Base-by-base conservation (phyloP, 2,888 invertebrate species). In the Meandrusa payeni region DNA sequence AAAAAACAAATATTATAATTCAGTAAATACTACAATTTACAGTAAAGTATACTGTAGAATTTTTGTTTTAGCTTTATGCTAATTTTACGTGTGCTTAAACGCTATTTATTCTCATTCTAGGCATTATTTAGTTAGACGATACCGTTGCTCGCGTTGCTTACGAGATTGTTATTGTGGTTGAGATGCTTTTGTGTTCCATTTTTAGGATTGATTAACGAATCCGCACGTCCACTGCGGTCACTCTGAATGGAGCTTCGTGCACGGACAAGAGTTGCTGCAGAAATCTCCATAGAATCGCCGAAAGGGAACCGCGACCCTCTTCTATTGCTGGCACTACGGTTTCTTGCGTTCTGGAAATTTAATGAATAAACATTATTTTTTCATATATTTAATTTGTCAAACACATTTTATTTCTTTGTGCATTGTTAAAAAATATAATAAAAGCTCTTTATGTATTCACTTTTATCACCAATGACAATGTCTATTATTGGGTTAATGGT, bases 261-360 rank as follows among this genome's bases (percentile, higher is more conserved):
- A 7, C 85, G 59, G 5, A 79, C 82, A 5, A 87, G 63, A 0
- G 85, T 78, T 0, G 87, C 78, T 1, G 87, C 87, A 0, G 87
- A 87, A 48, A 87, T 87, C 48, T 87, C 87, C 82, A 85, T 82
- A 10, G 87, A 87, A 47, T 87, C 87, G 0, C 86, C 87, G 61
- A 77, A 83, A 0, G 87, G 81, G 0, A 86, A 64, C 6, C 78
- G 69, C 1, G 87, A 87, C 7, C 83, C 83, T 10, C 82, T 69
- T 28, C 86, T 59, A 45, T 57, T 59, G 45, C 70, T 72, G 47
- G 76, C 75, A 46, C 64, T 64, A 44, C 77, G 69, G 54, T 68
- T 72, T 22, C 83, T 65, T 1, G 66, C 62, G 48, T 78, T 72
- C 87, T 86, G 66, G 4, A 67, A 70, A 26, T 31, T 12, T 34